Evolutionary conservation across 2,113 vertebrate genomes (phyloP).

Genomic region (Pontoporia blainvillei): DNA sequence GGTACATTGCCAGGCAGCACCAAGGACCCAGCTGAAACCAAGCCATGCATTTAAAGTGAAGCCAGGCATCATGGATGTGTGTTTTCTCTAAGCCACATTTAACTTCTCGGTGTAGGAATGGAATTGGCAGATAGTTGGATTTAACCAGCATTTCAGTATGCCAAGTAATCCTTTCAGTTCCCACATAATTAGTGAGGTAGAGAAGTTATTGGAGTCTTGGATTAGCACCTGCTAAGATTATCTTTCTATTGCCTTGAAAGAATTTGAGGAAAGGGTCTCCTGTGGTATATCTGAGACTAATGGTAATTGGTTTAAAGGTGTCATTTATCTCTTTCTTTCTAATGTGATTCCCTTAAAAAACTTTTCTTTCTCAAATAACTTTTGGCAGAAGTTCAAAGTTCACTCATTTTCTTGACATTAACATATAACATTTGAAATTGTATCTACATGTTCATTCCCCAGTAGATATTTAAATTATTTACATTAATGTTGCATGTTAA

Average conservation of each 20-base stretch:
- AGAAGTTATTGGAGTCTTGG: background rate
- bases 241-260: background rate
- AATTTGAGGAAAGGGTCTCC: background rate
- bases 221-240: background rate
- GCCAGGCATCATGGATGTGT: background rate
- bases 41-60: background rate
- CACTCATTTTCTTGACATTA: background rate
- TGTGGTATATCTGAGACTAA: background rate
- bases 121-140: background rate
- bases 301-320: background rate
- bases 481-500: background rate
- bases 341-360: slow-evolving; percentile 1
- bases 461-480: slow-evolving; percentile 26
- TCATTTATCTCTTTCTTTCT: slow-evolving; percentile 21
- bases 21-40: background rate
- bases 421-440: background rate
- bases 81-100: background rate
- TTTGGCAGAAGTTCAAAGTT: slow-evolving; percentile 30
- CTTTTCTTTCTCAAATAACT: background rate
- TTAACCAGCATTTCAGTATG: background rate
- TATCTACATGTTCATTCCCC: background rate
- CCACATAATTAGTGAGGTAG: background rate
- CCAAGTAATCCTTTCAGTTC: background rate
- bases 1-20: background rate
- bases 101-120: background rate